Base-by-base conservation (phyloP, 2,797 vertebrate species). In the Cyprinodon diabolis region DNA sequence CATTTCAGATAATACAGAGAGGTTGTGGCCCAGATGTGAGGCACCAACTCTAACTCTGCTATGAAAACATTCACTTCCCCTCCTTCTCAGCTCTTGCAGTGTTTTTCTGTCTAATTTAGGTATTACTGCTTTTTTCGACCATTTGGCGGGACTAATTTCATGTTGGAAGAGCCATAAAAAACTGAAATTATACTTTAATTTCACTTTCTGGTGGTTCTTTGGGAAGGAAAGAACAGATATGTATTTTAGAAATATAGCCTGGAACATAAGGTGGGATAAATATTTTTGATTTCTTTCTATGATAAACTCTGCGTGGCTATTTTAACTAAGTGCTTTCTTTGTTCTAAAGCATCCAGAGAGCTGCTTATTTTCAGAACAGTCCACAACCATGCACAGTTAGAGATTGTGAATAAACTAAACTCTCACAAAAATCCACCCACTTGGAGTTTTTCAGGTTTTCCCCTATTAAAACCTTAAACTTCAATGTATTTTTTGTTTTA, bases 21-120 rank as follows among this genome's bases (percentile, higher is more conserved):
- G 79, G 79, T 91, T 90, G 89, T 80, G 84, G 84, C 78, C 89
- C 92, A 94, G 92, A 93, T 93, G 91, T 93, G 80, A 84, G 80
- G 88, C 81, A 88, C 86, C 84, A 87, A 76, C 65, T 70, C 74
- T 0, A 78, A 86, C 87, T 56, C 82, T 89, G 66, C 72, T 79
- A 68, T 73, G 76, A 78, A 72, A 87, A 84, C 72, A 90, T 66
- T 49, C 84, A 82, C 86, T 87, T 90, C 92, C 89, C 71, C 81
- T 88, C 81, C 77, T 78, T 55, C 77, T 79, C 83, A 70, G 71
- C 67, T 76, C 77, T 35, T 7, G 25, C 8, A n/a, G 68, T 69
- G 77, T 76, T 84, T 77, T 82, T 51, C 55, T 57, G 63, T 69
- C 66, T 77, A 72, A 78, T 86, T 75, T 75, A 72, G 60, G 60